phyloP scores from a whole-genome alignment of 1,140 invertebrate genomes.

The Leptinotarsa texana region DNA sequence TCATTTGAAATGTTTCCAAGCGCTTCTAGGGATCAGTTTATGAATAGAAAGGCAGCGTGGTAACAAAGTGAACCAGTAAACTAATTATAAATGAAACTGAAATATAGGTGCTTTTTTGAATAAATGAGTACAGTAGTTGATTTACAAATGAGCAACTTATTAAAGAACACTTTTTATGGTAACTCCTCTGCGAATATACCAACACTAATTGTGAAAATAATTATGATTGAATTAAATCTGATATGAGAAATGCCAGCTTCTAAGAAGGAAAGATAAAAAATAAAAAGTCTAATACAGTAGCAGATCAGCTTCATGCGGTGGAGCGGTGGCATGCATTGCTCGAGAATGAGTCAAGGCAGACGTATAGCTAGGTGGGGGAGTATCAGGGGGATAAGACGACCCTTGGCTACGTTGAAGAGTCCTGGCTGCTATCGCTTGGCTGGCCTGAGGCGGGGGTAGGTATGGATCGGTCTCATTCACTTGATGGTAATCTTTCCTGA shows the following conservation, averaged over 20 bases:
- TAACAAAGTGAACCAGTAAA: too few species aligned
- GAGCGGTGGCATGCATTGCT: conserved; percentile 48
- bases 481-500: conserved; percentile 71
- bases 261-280: conserved; percentile 24
- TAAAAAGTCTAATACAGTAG: conserved; percentile 43
- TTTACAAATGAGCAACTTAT: neutral
- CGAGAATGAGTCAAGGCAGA: conserved; percentile 50
- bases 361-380: conserved; percentile 56
- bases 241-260: neutral
- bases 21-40: too few species aligned
- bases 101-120: too few species aligned
- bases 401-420: conserved; percentile 60
- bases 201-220: too few species aligned
- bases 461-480: conserved; percentile 76
- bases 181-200: neutral
- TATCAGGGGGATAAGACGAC: conserved; percentile 54
- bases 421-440: conserved; percentile 66
- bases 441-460: conserved; percentile 62
- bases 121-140: too few species aligned
- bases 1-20: too few species aligned
- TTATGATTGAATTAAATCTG: too few species aligned
- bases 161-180: neutral
- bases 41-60: too few species aligned
- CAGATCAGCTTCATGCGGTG: conserved; percentile 44
- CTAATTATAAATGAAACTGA: too few species aligned